These are phyloP conservation scores for Hippocampus mohnikei DNA, from an alignment of 2,113 vertebrate species.

Conservation along the genomic window DNA sequence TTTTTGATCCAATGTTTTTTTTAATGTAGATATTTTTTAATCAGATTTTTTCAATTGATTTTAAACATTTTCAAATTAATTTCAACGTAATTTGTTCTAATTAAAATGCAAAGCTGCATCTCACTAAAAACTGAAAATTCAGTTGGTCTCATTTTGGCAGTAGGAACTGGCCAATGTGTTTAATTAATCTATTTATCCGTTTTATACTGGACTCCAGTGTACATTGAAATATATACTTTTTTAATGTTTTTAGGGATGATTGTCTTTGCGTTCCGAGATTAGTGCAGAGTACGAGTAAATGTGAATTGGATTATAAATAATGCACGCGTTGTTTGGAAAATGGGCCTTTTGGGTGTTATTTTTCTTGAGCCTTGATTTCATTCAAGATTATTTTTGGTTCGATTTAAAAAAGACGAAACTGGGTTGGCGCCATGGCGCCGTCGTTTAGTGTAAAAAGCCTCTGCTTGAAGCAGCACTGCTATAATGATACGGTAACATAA, in stretches of 20 bases:
- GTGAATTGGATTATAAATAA: background rate
- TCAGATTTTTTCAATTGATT: background rate
- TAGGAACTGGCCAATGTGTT: background rate
- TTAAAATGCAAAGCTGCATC: background rate
- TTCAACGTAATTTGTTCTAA: background rate
- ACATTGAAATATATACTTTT: background rate
- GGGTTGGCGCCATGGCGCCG: background rate
- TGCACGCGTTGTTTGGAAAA: background rate
- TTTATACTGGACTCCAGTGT: too few species aligned
- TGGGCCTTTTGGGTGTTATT: background rate
- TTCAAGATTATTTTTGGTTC: background rate
- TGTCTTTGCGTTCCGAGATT: background rate
- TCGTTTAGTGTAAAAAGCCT: background rate
- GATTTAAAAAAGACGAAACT: slow-evolving; percentile 32
- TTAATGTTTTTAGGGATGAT: background rate
- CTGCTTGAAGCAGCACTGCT: background rate
- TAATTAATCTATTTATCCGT: background rate
- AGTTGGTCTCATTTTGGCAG: too few species aligned
- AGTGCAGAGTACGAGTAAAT: background rate
- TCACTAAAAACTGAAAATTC: background rate
- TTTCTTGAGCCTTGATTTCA: background rate
- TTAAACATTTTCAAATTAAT: background rate
- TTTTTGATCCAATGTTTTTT: background rate
- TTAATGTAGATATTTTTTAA: background rate
- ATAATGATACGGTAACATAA: background rate